Evolutionary conservation across 2,797 vertebrate species (phyloP), one percentile per base, ranked within the genome.

Genomic region (Phataginus tetradactyla): DNA sequence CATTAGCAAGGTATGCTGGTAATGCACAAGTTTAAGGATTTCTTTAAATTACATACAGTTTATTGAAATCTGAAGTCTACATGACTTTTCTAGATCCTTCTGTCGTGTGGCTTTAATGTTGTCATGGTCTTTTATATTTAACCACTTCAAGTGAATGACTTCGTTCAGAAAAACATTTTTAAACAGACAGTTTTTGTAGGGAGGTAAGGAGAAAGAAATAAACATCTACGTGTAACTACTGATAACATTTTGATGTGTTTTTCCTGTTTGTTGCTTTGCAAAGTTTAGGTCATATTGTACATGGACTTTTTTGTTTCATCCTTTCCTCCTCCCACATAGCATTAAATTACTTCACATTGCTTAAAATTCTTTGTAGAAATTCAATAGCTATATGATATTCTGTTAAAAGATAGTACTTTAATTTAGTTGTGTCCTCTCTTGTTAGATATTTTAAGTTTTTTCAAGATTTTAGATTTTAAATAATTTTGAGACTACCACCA

Each of bases 401-500:
- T 78, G 7, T 86, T 59, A 42, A n/a, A 64, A 42, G 49, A 7
- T 34, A 64, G 34, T 49, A 27, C 45, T 81, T 74, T 55, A 61
- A 32, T 81, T 89, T 86, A 39, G 61, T 63, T 79, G 8, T 17
- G 4, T 53, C 32, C 39, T 55, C 27, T 86, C 10, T 66, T 83
- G 29, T 63, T 95, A 14, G 25, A 29, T 77, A 72, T 45, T 57
- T 66, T n/a, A 49, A 55, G 3, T 3, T 72, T 45, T 87, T 88
- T 95, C 17, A 83, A 59, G 34, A 79, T 94, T 95, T 91, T 71
- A 27, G n/a, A 55, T 87, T 77, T 71, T 59, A 68, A 87, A 10
- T 80, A 74, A 45, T 32, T 45, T 7, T 84, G 37, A 92, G 27
- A 91, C 63, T 34, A 85, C 55, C 13, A 51, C 34, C 39, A 57